Evolutionary conservation across 1,140 invertebrate species (phyloP), one percentile per base, ranked within the genome.

Genomic region (Cotesia chilonis): DNA sequence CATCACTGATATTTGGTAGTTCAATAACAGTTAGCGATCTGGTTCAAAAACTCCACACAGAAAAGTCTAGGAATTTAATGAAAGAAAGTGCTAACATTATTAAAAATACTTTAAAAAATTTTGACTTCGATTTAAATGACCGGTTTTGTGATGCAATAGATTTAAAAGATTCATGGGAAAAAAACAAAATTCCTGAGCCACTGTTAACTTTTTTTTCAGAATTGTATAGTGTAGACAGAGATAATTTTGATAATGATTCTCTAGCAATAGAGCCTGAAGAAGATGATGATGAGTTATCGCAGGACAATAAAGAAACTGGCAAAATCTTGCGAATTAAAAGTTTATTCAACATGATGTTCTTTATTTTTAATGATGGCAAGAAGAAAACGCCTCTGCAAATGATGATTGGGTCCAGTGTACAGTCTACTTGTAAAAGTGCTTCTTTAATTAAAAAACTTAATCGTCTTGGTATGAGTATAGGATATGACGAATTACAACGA

Each of bases 351-450:
- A 60, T 70, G 9, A 59, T 70, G 14, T 70, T 38, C 41, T 60
- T 6, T 61, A 60, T 59, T 47, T 17, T 60, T 3, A 14, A 60
- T 20, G 59, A 47, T 41, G 57, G 67, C 4, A 7, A 14, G n/a
- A 70, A 70, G 17, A 59, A 60, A 60, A 70, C 68, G 4, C 68
- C 68, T 14, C 36, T 70, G 2, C 68, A 70, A 7, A 37, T 70
- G 12, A 14, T 70, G 55, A 70, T 47, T 1, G 68, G 10, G 3
- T 59, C 37, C 2, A 20, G 20, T 14, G 59, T 70, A 17, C 10
- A 70, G 20, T 37, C 35, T 3, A 38, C 55, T 5, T 41, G 68
- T 60, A 61, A 70, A 59, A 70, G 68, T 61, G 54, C 68, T 6
- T 59, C 35, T 0, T 12, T 70, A 35, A 38, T 60, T n/a, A 70